Evolutionary conservation across 2,113 vertebrate species (phyloP), one percentile per base, ranked within the genome.

Genomic region (Cricetomys ansorgei): DNA sequence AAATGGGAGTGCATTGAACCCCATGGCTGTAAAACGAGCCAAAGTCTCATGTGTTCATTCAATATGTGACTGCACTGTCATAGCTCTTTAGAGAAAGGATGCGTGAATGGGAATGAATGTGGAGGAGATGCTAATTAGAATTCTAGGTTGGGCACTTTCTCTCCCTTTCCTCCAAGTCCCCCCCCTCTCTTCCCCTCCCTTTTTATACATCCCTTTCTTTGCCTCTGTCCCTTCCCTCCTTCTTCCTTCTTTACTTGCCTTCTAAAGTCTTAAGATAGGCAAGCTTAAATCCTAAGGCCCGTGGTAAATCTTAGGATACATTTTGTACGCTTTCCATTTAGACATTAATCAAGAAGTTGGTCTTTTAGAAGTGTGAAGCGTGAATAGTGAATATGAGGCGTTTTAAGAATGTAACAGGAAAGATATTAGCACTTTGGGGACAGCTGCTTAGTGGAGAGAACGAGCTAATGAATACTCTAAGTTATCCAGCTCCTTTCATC

Each of bases 401-500:
- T 94, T 94, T 94, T 90, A 69, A 94, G 95, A 95, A 45, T 84
- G 72, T 89, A 92, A 79, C 69, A 73, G n/a, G 77, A 73, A 94
- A 91, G 90, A 87, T 97, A 95, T 83, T 85, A 95, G 95, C 85
- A 87, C 97, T 83, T 86, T 94, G 96, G 89, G 95, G 92, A 89
- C 40, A 50, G 55, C 94, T 96, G 90, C 94, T 89, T 79, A 79
- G 94, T 67, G 85, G 67, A 87, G 67, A 31, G 94, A 91, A 89
- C 73, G 65, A 94, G 90, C 86, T 97, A 91, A 96, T 95, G 97
- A 97, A 90, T 83, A 94, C 93, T 87, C 85, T 89, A 21, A 53
- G 92, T 89, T 95, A 91, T 83, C 92, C 76, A 64, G 72, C 88
- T 86, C 97, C 93, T 97, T 97, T 95, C 91, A 94, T 97, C 94